These are phyloP conservation scores for Actias luna DNA, from an alignment of 2,888 invertebrate genomes.

Conservation along the genomic window DNA sequence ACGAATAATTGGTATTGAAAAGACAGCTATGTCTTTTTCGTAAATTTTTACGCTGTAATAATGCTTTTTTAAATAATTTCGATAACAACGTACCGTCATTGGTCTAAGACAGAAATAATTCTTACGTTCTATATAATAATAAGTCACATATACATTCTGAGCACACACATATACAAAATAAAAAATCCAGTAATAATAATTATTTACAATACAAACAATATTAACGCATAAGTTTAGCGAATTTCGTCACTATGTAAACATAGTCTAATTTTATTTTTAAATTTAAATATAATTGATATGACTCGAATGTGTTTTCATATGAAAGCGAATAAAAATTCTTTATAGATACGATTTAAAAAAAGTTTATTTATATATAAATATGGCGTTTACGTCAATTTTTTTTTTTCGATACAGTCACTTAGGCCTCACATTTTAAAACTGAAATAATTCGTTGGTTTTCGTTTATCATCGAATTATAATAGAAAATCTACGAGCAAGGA, in stretches of 20 bases:
- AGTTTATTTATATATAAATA: not conserved
- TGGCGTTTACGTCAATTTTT: not conserved
- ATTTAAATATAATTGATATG: slow-evolving; percentile 64
- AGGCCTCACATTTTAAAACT: slow-evolving; percentile 18
- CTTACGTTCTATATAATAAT: slow-evolving; percentile 51
- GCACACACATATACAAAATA: slow-evolving; percentile 75
- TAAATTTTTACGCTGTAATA: no score
- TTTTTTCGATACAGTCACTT: slow-evolving; percentile 15
- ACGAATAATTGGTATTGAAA: no score
- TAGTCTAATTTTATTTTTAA: slow-evolving; percentile 51
- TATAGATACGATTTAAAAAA: slow-evolving; percentile 9
- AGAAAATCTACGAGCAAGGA: slow-evolving; percentile 17
- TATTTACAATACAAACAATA: slow-evolving; percentile 52
- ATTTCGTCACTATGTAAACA: slow-evolving; percentile 51
- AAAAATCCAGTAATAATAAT: slow-evolving; percentile 22
- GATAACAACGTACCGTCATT: not conserved
- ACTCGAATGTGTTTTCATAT: slow-evolving; percentile 60
- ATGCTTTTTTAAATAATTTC: slow-evolving; percentile 26
- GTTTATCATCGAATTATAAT: slow-evolving; percentile 14
- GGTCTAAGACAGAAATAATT: slow-evolving; percentile 26
- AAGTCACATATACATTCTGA: slow-evolving; percentile 71
- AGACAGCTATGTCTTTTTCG: no score
- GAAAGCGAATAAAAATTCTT: slow-evolving; percentile 24
- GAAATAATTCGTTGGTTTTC: slow-evolving; percentile 20
- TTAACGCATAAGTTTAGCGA: slow-evolving; percentile 49